Base-by-base conservation (phyloP, 1,140 invertebrate genomes). In the Procambarus clarkii region DNA sequence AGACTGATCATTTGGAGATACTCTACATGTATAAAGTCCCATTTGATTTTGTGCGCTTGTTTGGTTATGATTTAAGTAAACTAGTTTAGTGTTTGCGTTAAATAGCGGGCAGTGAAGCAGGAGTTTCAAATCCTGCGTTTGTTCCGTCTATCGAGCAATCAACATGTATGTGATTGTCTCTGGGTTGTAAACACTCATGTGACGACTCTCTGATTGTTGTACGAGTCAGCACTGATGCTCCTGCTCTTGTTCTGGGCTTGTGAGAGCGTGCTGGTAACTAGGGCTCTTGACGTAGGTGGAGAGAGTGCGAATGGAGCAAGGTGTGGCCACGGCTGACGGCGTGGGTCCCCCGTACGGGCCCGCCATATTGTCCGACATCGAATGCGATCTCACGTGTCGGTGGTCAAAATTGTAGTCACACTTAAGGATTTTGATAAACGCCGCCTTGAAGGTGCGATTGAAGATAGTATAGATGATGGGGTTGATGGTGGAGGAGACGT, bases 381-480 rank as follows among this genome's bases (percentile, higher is more conserved):
- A 92, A 87, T 86, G 89, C 2, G 88, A 90, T n/a, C 92, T 50
- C 2, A 86, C 88, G 71, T 90, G 92, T 0, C 88, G 79, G 50
- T 89, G 85, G 44, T 91, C 89, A 45, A 92, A 90, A 50, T 88
- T 81, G 87, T 92, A 93, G 45, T 89, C 77, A 64, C 93, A 93
- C 15, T 81, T 88, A 15, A 93, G 88, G 79, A 93, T 92, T 80
- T 92, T 92, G 81, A 94, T 89, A 91, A 94, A 94, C 11, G 93
- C 92, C 5, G 92, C 82, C 71, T 93, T 93, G 91, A 94, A 94
- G 0, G 93, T 94, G 58, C 93, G 90, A 83, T 94, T 94, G 92
- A 94, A 94, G 54, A 93, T 93, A 85, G 94, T 94, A 82, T 94
- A 94, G 81, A 94, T 94, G 91, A 94, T 93, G 44, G 94, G 94